Conservation (phyloP, 2,888 invertebrate species). For the Augochlorella aurata region DNA sequence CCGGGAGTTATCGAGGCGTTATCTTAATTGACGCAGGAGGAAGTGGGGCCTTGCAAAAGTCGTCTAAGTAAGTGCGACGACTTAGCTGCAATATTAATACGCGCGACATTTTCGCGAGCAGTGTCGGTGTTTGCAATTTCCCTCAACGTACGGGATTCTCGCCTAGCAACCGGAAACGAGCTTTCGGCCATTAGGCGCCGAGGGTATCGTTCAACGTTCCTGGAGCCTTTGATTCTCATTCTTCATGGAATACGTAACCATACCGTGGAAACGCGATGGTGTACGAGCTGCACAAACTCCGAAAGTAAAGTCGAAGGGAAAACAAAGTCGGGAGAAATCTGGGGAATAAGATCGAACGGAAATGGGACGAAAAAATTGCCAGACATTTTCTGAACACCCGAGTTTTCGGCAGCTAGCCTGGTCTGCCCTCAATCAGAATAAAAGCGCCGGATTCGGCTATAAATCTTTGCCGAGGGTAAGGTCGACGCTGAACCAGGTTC, state of each 20-base stretch:
- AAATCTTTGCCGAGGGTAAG: constrained; percentile 2
- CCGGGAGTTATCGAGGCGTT: constrained; percentile 60
- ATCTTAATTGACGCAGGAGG: constrained; percentile 67
- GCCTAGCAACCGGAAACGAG: not conserved
- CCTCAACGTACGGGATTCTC: not conserved
- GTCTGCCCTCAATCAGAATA: constrained; percentile 10
- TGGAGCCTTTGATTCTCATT: not conserved
- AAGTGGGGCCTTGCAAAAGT: constrained; percentile 36
- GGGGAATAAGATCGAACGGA: constrained; percentile 3
- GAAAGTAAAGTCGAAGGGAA: not conserved
- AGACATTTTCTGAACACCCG: constrained; percentile 23
- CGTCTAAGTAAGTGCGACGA: constrained; percentile 8
- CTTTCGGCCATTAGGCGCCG: not conserved
- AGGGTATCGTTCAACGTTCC: constrained; percentile 12
- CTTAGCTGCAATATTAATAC: not conserved
- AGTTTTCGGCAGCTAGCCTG: constrained; percentile 13
- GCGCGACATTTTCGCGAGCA: not conserved
- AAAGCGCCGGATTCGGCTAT: constrained; percentile 13
- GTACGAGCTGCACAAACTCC: not conserved
- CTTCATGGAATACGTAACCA: not conserved
- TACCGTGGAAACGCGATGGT: too few relatives aligned
- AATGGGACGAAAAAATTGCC: constrained; percentile 13
- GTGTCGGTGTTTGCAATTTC: not conserved
- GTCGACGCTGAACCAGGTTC: not conserved
- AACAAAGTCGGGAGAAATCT: not conserved